Evolutionary conservation across 2,888 invertebrate genomes (phyloP).

Genomic region (Cryptus viduatorius): DNA sequence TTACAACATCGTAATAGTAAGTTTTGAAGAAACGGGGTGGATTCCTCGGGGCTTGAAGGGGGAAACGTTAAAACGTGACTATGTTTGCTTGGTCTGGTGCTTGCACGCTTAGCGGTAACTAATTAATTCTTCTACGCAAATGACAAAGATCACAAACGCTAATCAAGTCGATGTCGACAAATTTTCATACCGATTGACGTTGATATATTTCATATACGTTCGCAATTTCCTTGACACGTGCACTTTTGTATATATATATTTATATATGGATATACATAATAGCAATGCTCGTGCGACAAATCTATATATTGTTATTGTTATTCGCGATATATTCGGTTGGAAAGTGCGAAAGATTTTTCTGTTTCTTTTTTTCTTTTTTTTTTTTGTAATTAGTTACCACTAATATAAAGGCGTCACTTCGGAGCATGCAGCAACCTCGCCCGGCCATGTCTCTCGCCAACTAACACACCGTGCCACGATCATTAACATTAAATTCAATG

Average conservation of each 20-base stretch:
- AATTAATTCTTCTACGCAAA: constrained; percentile 77
- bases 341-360: constrained; percentile 73
- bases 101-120: constrained; percentile 82
- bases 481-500: constrained; percentile 83
- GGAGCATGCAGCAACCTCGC: constrained; percentile 84
- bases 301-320: constrained; percentile 41
- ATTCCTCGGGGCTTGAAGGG: constrained; percentile 28
- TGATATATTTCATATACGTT: constrained; percentile 62
- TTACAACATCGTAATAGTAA: constrained; percentile 37
- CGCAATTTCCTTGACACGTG: constrained; percentile 60
- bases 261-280: neutral
- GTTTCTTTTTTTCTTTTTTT: constrained; percentile 16
- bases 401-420: constrained; percentile 82
- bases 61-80: constrained; percentile 59
- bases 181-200: constrained; percentile 56
- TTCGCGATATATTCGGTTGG: constrained; percentile 64
- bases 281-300: constrained; percentile 65
- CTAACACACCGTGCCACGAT: constrained; percentile 85
- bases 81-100: constrained; percentile 77
- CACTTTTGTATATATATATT: constrained; percentile 37
- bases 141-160: neutral
- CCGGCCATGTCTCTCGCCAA: constrained; percentile 82
- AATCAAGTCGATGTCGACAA: constrained; percentile 27
- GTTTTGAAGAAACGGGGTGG: constrained; percentile 41
- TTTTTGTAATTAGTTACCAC: constrained; percentile 82